phyloP scores from a whole-genome alignment of 2,113 vertebrate species.

The Diglossa brunneiventris region DNA sequence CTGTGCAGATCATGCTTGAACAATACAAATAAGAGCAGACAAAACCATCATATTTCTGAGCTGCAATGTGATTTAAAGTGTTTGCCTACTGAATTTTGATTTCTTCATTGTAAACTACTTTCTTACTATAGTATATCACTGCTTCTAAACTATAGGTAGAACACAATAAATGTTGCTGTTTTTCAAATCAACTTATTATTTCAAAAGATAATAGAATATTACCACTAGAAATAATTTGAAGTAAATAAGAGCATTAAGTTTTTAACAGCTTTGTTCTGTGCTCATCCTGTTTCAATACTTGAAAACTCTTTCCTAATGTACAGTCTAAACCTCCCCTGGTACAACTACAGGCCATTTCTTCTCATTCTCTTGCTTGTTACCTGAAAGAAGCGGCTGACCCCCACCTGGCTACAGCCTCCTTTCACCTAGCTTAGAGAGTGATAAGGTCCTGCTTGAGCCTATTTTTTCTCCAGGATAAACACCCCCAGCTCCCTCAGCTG shows the following conservation, averaged over 20 bases:
- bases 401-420: not conserved
- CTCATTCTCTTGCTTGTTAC: not conserved
- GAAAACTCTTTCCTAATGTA: not conserved
- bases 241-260: not conserved
- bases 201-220: not conserved
- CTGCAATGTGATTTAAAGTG: not conserved
- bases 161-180: not conserved
- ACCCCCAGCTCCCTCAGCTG: not conserved
- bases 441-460: not conserved
- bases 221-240: not conserved
- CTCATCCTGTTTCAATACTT: not conserved
- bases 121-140: not conserved
- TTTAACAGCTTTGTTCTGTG: not conserved
- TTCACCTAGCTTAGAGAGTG: not conserved
- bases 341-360: not conserved
- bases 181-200: not conserved
- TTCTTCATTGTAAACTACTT: not conserved
- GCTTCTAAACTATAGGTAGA: not conserved
- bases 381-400: not conserved
- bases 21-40: not conserved
- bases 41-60: not conserved
- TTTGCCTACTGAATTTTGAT: not conserved
- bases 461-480: not conserved
- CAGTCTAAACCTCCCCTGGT: not conserved
- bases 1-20: not conserved